These are phyloP conservation scores for Thaumetopoea pityocampa DNA, from an alignment of 1,140 invertebrate genomes.

Conservation along the genomic window DNA sequence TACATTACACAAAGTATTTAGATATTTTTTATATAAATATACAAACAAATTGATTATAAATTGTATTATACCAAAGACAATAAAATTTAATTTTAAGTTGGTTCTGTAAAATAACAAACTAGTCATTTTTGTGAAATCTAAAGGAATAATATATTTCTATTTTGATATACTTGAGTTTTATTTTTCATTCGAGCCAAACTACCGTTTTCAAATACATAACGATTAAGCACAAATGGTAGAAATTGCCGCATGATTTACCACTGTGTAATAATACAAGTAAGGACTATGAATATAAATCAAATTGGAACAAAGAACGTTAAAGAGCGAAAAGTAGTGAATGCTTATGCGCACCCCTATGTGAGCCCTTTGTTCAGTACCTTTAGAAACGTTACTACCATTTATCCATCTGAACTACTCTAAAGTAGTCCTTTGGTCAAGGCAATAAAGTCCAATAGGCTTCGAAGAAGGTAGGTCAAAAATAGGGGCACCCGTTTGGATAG, in stretches of 20 bases:
- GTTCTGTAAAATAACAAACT: slow-evolving; percentile 21
- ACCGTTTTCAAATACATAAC: not conserved
- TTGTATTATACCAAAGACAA: slow-evolving; percentile 26
- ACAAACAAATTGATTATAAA: slow-evolving; percentile 9
- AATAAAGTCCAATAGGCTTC: slow-evolving; percentile 15
- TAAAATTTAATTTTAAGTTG: slow-evolving; percentile 20
- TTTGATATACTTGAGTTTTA: slow-evolving; percentile 18
- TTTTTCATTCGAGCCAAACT: not conserved
- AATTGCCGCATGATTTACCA: slow-evolving; percentile 63
- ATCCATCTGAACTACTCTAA: slow-evolving; percentile 6
- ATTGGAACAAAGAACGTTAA: slow-evolving; percentile 68
- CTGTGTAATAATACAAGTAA: slow-evolving; percentile 56
- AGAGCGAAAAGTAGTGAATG: slow-evolving; percentile 74
- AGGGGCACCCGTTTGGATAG: slow-evolving; percentile 57
- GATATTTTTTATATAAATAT: slow-evolving; percentile 25
- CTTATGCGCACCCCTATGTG: slow-evolving; percentile 51
- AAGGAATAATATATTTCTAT: slow-evolving; percentile 20
- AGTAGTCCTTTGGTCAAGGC: slow-evolving; percentile 18
- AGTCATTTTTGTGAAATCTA: slow-evolving; percentile 26
- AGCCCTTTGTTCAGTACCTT: slow-evolving; percentile 42
- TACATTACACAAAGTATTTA: slow-evolving; percentile 39
- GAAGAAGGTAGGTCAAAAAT: slow-evolving; percentile 15
- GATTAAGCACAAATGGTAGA: slow-evolving; percentile 24
- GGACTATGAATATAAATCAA: slow-evolving; percentile 74
- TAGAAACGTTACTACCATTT: slow-evolving; percentile 17